phyloP scores from a whole-genome alignment of 1,140 invertebrate species.

The Mycetomoellerius zeteki region DNA sequence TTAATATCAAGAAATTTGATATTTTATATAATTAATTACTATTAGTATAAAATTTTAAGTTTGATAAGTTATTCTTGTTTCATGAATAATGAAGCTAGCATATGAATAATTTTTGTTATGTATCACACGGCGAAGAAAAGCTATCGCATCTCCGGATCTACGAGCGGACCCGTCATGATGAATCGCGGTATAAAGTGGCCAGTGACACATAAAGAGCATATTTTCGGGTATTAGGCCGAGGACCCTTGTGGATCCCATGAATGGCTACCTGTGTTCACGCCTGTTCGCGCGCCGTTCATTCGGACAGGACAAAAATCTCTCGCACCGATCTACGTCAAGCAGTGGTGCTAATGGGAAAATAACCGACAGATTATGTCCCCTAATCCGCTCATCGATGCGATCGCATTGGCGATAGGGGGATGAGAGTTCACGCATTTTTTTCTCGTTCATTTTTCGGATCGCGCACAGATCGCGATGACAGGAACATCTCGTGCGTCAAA shows the following conservation, averaged over 20 bases:
- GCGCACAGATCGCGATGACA: neutral
- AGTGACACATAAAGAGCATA: conserved; percentile 87
- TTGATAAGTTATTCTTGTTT: neutral
- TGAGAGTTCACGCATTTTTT: conserved; percentile 19
- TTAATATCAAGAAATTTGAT: neutral
- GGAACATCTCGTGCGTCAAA: conserved; percentile 18
- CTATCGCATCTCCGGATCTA: conserved; percentile 65
- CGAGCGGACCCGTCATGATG: conserved; percentile 59
- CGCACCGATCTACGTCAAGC: conserved; percentile 72
- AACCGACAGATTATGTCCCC: conserved; percentile 76
- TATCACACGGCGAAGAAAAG: neutral
- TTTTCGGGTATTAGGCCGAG: conserved; percentile 83
- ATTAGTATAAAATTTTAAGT: neutral
- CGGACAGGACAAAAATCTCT: conserved; percentile 77
- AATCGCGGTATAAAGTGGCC: conserved; percentile 82
- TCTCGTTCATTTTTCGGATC: conserved; percentile 16
- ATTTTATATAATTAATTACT: neutral
- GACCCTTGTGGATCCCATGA: conserved; percentile 34
- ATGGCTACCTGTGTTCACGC: conserved; percentile 85
- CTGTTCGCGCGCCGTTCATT: conserved; percentile 74
- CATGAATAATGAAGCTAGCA: neutral
- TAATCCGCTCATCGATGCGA: conserved; percentile 75
- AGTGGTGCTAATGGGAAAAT: conserved; percentile 74
- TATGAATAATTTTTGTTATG: conserved; percentile 17
- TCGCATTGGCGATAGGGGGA: conserved; percentile 69